Evolutionary conservation across 2,797 vertebrate species (phyloP).

Genomic region (Oreortyx pictus): DNA sequence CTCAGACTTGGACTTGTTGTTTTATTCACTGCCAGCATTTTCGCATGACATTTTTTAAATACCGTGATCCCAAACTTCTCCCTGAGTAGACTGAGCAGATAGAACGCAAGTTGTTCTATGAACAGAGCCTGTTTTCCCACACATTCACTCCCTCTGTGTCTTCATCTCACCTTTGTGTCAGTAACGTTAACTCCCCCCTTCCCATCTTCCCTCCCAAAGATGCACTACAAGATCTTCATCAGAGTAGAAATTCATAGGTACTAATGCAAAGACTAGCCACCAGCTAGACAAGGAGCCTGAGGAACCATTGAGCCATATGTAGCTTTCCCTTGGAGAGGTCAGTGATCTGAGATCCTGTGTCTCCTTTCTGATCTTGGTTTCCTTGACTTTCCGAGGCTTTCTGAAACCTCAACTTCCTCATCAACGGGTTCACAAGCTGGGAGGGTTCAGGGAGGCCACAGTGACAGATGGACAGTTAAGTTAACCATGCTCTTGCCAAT

Average conservation of each 20-base stretch:
- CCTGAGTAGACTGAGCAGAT: background rate
- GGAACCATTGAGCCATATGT: background rate
- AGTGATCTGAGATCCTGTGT: rapidly evolving
- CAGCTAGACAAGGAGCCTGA: background rate
- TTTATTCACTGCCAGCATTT: background rate
- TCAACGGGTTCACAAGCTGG: background rate
- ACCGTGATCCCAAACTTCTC: background rate
- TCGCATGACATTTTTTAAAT: background rate
- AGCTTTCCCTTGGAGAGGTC: rapidly evolving
- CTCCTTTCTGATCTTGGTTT: background rate
- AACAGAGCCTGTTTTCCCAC: background rate
- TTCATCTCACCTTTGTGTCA: background rate
- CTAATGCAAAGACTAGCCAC: background rate
- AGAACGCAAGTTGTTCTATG: background rate
- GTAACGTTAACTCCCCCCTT: background rate
- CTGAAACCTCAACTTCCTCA: background rate
- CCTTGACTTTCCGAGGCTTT: background rate
- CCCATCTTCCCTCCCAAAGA: background rate
- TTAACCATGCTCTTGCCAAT: background rate
- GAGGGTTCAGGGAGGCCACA: background rate
- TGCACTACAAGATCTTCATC: background rate
- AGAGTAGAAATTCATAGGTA: background rate
- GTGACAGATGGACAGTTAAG: background rate
- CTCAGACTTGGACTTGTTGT: background rate
- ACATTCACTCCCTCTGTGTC: background rate